phyloP scores from a whole-genome alignment of 2,797 vertebrate species.

The Monodelphis domestica region DNA sequence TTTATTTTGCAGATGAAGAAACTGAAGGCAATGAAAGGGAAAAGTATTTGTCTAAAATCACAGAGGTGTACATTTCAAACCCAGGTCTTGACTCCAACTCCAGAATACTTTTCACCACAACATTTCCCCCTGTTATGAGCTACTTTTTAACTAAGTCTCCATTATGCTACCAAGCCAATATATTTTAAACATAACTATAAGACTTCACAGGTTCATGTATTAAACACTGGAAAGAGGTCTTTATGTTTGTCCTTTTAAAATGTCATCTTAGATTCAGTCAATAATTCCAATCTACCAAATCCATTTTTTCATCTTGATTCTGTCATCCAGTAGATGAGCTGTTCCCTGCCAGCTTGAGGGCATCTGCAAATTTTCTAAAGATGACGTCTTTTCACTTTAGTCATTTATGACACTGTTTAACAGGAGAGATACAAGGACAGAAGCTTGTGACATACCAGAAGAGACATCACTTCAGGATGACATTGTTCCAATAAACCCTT shows the following conservation, averaged over 20 bases:
- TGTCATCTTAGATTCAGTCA: neutral
- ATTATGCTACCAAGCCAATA: neutral
- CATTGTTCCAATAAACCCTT: neutral
- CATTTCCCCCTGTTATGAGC: neutral
- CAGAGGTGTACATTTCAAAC: neutral
- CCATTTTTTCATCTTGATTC: neutral
- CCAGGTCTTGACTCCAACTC: neutral
- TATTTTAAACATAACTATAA: neutral
- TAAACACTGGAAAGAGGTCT: neutral
- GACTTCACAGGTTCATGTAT: neutral
- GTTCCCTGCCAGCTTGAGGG: neutral
- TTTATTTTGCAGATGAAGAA: neutral
- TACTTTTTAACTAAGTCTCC: neutral
- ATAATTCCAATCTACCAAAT: neutral
- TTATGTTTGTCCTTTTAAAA: neutral
- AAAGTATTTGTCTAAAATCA: neutral
- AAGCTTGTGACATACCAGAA: neutral
- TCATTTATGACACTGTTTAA: neutral
- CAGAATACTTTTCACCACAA: neutral
- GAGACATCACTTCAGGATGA: neutral
- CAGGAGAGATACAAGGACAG: neutral
- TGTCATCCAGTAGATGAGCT: neutral
- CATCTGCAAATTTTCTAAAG: neutral
- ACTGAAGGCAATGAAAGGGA: neutral
- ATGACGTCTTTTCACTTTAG: neutral